Base-by-base conservation (phyloP, 2,113 vertebrate genomes). In the Ibidorhyncha struthersii region DNA sequence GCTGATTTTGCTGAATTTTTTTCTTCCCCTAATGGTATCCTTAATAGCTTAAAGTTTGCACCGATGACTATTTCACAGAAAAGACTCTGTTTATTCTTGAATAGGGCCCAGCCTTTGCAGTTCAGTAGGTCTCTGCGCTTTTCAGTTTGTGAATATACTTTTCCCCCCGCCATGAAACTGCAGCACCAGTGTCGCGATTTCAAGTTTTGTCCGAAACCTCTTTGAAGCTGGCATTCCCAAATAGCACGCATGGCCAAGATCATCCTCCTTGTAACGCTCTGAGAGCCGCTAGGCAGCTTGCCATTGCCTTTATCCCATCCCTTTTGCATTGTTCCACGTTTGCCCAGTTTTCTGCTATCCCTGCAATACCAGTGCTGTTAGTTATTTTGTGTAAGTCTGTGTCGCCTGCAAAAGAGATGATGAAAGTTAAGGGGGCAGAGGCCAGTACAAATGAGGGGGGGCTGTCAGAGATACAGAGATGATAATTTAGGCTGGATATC, bases 11-110 rank as follows among this genome's bases (percentile, higher is more conserved):
- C 7, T 36, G 40, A 8, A 2, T 14, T 30, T 22, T 34, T 43
- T 30, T 34, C 4, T 27, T 27, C 19, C 32, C 17, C 7, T n/a
- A 14, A 40, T 7, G 14, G 30, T 9, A 13, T 10, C 14, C 43
- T 4, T 38, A 16, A 1, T 18, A 7, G 41, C 15, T 32, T 6
- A 1, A 2, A 8, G n/a, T 6, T 18, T 4, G 38, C 23, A 1
- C 9, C 12, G 5, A 0, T 0, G 59, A 8, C 43, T 40, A 1
- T 36, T 4, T 3, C 8, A 2, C 41, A 17, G 6, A 12, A n/a
- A 9, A 12, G 34, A 0, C 23, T 3, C 3, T 3, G 20, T 5
- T 19, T 8, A 5, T 10, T 32, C 40, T 15, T 15, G 6, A 3
- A 9, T 8, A 1, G 0, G 32, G 16, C 49, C 34, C 25, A 2